Evolutionary conservation across 2,797 vertebrate species (phyloP), one percentile per base, ranked within the genome.

Genomic region (Caiman crocodilus): DNA sequence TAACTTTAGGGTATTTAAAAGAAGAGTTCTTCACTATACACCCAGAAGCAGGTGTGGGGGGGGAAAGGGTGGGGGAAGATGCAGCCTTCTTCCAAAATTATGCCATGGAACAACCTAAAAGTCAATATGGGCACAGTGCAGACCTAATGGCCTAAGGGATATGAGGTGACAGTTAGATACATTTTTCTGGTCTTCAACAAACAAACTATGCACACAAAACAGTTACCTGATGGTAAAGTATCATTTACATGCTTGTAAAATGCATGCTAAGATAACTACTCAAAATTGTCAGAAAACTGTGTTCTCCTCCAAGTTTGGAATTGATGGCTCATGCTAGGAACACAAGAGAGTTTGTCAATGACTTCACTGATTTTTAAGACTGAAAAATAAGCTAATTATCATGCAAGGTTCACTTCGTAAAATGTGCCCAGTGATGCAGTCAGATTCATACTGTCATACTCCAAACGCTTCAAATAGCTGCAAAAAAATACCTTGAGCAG

Each of bases 51-150:
- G 42, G 42, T 10, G 10, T 10, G 10, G 42, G 42, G 42, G 42
- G 42, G 42, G 10, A 42, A 42, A 42, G n/a, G n/a, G n/a, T n/a
- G n/a, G n/a, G n/a, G n/a, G n/a, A 42, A 50, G 42, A 50, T 50
- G 28, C 63, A 76, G n/a, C 0, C 23, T 59, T 15, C 12, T 11
- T 16, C 65, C 55, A 30, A 23, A 17, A 55, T 18, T 10, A 28
- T 23, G 67, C 2, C 89, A 63, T 85, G 18, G 59, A 7, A 42
- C 0, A 0, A 57, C 69, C 4, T 76, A 2, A n/a, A 59, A n/a
- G 17, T 78, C 42, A 8, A 64, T 28, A 55, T 3, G 5, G 7
- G 91, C 78, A 67, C 13, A 2, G 1, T 42, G 75, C 84, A 64
- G 76, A 73, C 5, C 32, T 23, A 35, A 42, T 71, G 32, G 21